These are phyloP conservation scores for Mus caroli DNA, from an alignment of 2,797 vertebrate genomes.

Conservation along the genomic window DNA sequence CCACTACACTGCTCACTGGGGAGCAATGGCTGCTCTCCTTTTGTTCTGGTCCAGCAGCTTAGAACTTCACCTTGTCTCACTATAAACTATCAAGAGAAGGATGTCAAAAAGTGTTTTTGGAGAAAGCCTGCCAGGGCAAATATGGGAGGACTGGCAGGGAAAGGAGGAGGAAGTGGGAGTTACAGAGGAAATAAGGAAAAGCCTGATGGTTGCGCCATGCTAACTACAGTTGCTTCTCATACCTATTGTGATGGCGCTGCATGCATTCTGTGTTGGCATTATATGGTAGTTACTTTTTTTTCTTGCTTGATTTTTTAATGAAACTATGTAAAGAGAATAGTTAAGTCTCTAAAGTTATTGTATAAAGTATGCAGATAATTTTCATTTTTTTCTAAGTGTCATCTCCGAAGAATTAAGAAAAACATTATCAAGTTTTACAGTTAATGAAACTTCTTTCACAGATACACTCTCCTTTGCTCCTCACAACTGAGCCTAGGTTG, in stretches of 20 bases:
- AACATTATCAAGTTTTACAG: not conserved
- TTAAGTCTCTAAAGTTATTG: not conserved
- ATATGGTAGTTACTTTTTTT: not conserved
- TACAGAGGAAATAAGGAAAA: not conserved
- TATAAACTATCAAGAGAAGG: conserved; percentile 32
- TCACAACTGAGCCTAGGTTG: not conserved
- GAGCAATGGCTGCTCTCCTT: not conserved
- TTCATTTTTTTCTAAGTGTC: not conserved
- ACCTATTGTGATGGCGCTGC: not conserved
- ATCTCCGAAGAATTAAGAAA: not conserved
- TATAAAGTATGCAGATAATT: conserved; percentile 16
- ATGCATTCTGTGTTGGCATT: not conserved
- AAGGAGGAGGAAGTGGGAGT: not conserved
- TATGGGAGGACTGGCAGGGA: not conserved
- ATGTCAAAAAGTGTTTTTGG: not conserved
- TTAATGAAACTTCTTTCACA: not conserved
- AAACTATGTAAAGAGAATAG: not conserved
- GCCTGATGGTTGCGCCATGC: fast-evolving
- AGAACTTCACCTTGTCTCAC: conserved; percentile 13
- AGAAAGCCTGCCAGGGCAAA: conserved; percentile 40
- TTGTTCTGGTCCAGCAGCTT: conserved; percentile 55
- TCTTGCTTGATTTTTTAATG: not conserved
- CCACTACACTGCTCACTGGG: not conserved
- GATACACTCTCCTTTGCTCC: not conserved
- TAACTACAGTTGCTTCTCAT: not conserved